Conservation (phyloP, 1,140 invertebrate species). For the Calliopsis andreniformis region DNA sequence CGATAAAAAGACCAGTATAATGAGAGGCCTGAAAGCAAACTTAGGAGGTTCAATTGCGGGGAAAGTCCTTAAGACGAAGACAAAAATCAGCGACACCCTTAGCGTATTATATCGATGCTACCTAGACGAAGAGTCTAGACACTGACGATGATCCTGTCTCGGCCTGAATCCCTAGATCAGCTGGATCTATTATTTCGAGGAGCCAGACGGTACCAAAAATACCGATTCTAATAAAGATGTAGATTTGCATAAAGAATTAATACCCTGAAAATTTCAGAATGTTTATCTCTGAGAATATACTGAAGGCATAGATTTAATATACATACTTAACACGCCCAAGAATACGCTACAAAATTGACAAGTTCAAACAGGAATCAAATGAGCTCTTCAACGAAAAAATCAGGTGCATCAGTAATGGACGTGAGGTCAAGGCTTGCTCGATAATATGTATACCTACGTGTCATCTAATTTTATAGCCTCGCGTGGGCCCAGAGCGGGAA, state of each 20-base stretch:
- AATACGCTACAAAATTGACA: too few species aligned
- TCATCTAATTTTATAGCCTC: too few species aligned
- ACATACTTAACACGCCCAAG: too few species aligned
- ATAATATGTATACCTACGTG: too few species aligned
- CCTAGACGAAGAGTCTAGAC: not conserved
- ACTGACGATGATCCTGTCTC: not conserved
- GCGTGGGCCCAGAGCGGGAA: not conserved
- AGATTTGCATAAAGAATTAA: too few species aligned
- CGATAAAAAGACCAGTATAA: not conserved
- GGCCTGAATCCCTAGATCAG: not conserved
- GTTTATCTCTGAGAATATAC: too few species aligned
- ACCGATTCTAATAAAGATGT: too few species aligned
- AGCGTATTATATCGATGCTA: slow-evolving; percentile 1
- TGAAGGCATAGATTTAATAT: not conserved
- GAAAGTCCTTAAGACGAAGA: not conserved
- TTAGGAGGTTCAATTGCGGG: not conserved
- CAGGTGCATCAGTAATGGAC: too few species aligned
- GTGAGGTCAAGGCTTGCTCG: too few species aligned
- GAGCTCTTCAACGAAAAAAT: too few species aligned
- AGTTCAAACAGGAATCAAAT: too few species aligned
- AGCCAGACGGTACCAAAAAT: not conserved
- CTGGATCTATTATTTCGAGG: not conserved
- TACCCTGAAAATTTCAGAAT: too few species aligned
- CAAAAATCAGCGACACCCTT: not conserved
- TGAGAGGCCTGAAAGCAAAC: not conserved